Evolutionary conservation across 2,888 invertebrate genomes (phyloP), one percentile per base, ranked within the genome.

Genomic region (Idaea straminata): DNA sequence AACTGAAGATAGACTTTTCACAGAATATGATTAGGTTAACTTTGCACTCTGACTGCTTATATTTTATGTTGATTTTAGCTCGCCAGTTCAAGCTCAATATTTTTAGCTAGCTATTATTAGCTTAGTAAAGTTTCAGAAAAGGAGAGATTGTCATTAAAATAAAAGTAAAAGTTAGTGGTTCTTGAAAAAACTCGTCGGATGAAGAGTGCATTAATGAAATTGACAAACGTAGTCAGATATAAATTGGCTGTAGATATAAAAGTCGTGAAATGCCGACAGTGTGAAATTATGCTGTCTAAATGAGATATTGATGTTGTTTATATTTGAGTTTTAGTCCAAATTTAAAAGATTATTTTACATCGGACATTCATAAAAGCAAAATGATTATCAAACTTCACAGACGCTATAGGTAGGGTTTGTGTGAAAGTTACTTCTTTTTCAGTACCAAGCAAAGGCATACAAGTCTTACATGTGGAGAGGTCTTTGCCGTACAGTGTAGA

Each of bases 61-160:
- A 47, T 47, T 47, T 47, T 47, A 47, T 83, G 80, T 84, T 78
- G 80, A 79, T 75, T 82, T 81, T 81, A 77, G 80, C 81, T 83
- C 83, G 83, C 85, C 85, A 85, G 82, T 81, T 77, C 72, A 79
- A 81, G 72, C 79, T 82, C 7, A 35, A 25, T 81, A 82, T 72
- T 74, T 74, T 69, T 72, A 77, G 73, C 65, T 74, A 68, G 77
- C 79, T 75, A 73, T 74, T 73, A 78, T 74, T 66, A 70, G 67
- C 68, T 69, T 68, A 68, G 64, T 69, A 65, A 69, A 77, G 77
- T 74, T 77, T 76, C 47, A 77, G 77, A 82, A 79, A 80, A 74
- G 72, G 70, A 74, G 74, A 72, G 70, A 68, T 25, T 3, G 25
- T 25, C 25, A 25, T 25, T 25, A 25, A 25, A 25, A 25, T 47